Conservation (phyloP, 2,888 invertebrate species). For the Liodrosophila aerea region DNA sequence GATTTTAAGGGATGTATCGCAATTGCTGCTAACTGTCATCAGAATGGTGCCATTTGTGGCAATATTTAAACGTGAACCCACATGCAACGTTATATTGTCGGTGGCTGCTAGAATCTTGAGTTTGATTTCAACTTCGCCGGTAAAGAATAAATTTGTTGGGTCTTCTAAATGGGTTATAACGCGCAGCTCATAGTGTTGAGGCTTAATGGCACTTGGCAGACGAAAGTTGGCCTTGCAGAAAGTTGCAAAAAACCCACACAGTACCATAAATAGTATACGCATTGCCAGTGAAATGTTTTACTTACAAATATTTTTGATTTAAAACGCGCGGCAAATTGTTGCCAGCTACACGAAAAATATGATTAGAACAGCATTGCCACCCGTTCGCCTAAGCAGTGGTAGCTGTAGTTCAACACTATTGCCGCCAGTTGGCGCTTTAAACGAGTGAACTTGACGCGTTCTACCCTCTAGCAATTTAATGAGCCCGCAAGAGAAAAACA, state of each 20-base stretch:
- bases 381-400: too few species aligned
- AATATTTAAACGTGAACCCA: constrained; percentile 68
- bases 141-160: constrained; percentile 77
- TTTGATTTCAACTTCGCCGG: constrained; percentile 81
- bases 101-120: constrained; percentile 82
- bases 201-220: constrained; percentile 81
- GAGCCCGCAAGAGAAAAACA: too few species aligned
- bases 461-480: too few species aligned
- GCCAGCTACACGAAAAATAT: constrained; percentile 10
- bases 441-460: too few species aligned
- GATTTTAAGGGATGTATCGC: constrained; percentile 50
- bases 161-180: constrained; percentile 82
- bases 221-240: constrained; percentile 68
- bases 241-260: constrained; percentile 8
- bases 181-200: constrained; percentile 81
- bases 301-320: constrained; percentile 17
- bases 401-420: too few species aligned
- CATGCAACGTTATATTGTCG: constrained; percentile 86
- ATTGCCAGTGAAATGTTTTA: constrained; percentile 20
- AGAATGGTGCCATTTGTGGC: constrained; percentile 8
- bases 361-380: background rate
- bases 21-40: background rate
- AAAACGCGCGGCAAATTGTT: constrained; percentile 20
- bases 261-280: constrained; percentile 12
- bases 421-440: too few species aligned